Evolutionary conservation across 1,140 invertebrate genomes (phyloP).

Genomic region (Olivierus martensii): DNA sequence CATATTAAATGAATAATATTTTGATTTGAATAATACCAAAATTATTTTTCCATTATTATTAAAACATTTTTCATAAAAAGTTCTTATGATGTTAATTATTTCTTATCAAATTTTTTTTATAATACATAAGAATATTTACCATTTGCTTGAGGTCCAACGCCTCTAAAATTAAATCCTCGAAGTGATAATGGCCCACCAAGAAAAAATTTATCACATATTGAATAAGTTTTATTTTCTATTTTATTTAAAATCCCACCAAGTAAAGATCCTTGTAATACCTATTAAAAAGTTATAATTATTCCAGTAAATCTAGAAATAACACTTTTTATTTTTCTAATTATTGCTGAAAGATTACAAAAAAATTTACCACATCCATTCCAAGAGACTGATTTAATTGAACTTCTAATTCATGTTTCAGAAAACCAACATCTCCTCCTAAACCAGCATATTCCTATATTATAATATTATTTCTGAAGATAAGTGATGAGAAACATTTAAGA

Average conservation of each 20-base stretch:
- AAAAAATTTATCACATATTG: conserved; percentile 54
- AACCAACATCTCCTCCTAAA: conserved; percentile 70
- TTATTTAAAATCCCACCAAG: conserved; percentile 7
- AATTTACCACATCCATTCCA: conserved; percentile 28
- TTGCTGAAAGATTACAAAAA: conserved; percentile 19
- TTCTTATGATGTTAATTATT: no score
- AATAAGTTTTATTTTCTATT: background rate
- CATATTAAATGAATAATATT: no score
- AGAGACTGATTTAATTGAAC: conserved; percentile 59
- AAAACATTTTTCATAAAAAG: no score
- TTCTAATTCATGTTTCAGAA: conserved; percentile 64
- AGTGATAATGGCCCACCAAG: conserved; percentile 70
- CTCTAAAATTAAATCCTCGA: conserved; percentile 64
- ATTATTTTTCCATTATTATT: no score
- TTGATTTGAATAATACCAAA: no score
- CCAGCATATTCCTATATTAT: conserved; percentile 59
- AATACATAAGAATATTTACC: conserved; percentile 29
- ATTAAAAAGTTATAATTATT: conserved; percentile 10
- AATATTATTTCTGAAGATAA: background rate
- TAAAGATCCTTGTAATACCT: conserved; percentile 33
- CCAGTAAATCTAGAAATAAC: no score
- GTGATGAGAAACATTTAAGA: no score
- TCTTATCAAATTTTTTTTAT: no score
- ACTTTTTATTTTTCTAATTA: background rate
- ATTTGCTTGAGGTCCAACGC: conserved; percentile 55